Percentiles rank a stretch among this genome's conserved stretches.
phyloP scores from a whole-genome alignment of 2,113 vertebrate species.

The Entelurus aequoreus region DNA sequence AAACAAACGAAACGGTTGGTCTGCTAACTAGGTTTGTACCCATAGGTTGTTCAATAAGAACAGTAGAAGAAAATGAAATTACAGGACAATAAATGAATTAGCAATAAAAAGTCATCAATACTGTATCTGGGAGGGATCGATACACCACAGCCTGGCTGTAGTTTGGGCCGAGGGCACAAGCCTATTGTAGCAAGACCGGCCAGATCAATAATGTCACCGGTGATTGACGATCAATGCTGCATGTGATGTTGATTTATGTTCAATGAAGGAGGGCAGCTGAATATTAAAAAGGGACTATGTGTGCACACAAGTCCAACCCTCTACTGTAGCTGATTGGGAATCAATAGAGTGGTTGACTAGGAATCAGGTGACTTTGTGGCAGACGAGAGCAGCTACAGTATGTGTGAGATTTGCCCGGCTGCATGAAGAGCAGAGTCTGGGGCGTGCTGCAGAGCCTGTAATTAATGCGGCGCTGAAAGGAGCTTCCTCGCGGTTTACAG shows the following conservation, averaged over 20 bases:
- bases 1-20: conserved; percentile 27
- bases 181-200: conserved; percentile 32
- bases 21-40: conserved; percentile 53
- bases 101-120: conserved; percentile 65
- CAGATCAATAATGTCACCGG: conserved; percentile 55
- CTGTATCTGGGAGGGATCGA: conserved; percentile 60
- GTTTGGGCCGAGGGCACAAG: conserved; percentile 36
- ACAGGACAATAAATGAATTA: conserved; percentile 68
- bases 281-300: conserved; percentile 48
- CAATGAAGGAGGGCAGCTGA: conserved; percentile 49
- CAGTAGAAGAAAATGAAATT: conserved; percentile 67
- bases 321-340: conserved; percentile 63
- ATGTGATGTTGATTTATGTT: conserved; percentile 66
- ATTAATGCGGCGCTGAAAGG: conserved; percentile 64
- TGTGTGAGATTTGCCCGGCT: conserved; percentile 47
- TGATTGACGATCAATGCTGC: conserved; percentile 66
- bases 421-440: conserved; percentile 10
- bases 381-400: conserved; percentile 27
- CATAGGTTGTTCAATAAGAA: conserved; percentile 59
- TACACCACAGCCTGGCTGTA: conserved; percentile 40
- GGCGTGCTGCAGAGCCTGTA: conserved; percentile 43
- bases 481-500: conserved; percentile 56
- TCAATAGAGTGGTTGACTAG: conserved; percentile 59
- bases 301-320: conserved; percentile 24
- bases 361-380: conserved; percentile 43